Evolutionary conservation across 2,888 invertebrate species (phyloP), one percentile per base, ranked within the genome.

Genomic region (Platycheirus albimanus): DNA sequence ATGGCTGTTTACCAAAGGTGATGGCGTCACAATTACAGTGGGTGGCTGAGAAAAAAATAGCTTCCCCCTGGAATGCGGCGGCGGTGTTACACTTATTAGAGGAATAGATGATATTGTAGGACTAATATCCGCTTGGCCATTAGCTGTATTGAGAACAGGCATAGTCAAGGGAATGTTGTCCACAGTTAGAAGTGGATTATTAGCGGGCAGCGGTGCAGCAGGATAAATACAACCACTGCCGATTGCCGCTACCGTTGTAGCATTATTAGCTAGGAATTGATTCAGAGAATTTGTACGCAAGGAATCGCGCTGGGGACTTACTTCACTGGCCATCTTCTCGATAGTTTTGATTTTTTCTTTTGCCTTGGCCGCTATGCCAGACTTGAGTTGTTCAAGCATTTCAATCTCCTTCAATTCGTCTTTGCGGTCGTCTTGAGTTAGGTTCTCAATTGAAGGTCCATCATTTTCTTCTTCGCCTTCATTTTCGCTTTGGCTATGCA

Each of bases 361-460:
- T 1, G 96, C 95, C 90, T 96, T 95, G 80, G 95, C 92, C 70
- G 95, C 93, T 88, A 93, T 89, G 85, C 94, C 93, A 86, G 93
- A 92, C 86, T 94, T 94, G 7, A 94, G 88, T 81, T 93, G 91
- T 87, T 95, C 94, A 83, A 96, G 90, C 87, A 94, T 93, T 86
- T 93, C 92, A 85, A 95, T 88, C 87, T 96, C 95, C 86, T 93
- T 94, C 85, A 94, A 93, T 58, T 93, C 91, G 63, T 93, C 87
- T 19, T 89, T 93, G 41, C 94, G 93, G 52, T 90, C 90, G 20
- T 84, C 70, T 70, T 79, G 84, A 15, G 70, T 84, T 13, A 84
- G 49, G 10, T 74, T 38, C 11, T 84, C 84, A 15, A 84, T 74
- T 10, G 79, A 79, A 11, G 70, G 75, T 30, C 78, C 51, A 17